phyloP scores from a whole-genome alignment of 30 jellyfish, hydroid and myxozoan genomes.

The Sanderia malayensis region DNA sequence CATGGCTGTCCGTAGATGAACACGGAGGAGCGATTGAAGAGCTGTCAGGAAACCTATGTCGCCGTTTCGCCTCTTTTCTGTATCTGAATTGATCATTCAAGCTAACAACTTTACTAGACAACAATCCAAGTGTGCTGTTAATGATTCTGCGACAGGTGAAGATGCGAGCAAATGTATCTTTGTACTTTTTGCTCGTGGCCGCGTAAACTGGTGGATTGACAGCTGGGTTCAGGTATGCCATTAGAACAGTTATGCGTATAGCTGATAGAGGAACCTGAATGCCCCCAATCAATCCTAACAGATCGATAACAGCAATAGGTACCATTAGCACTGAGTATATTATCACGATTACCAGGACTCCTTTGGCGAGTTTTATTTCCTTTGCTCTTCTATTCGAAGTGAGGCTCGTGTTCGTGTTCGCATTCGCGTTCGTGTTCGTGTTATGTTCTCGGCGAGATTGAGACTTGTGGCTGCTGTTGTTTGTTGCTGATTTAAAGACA shows the following conservation, averaged over 20 bases:
- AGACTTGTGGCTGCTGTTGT: neutral
- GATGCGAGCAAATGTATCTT: constrained; percentile 24
- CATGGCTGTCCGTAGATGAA: neutral
- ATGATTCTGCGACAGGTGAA: constrained; percentile 3
- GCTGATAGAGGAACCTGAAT: constrained; percentile 9
- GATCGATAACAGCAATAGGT: constrained; percentile 36
- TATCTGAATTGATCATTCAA: neutral
- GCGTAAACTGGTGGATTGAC: constrained; percentile 55
- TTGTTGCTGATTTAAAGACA: constrained; percentile 18
- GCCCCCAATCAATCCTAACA: neutral
- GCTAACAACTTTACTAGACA: neutral
- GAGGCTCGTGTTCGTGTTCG: neutral
- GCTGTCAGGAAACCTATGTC: neutral
- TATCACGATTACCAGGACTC: constrained; percentile 8
- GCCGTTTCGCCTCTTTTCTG: neutral
- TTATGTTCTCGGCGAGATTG: too few relatives aligned
- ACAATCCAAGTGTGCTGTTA: neutral
- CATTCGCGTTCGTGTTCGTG: too few relatives aligned
- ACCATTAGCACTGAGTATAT: constrained; percentile 25
- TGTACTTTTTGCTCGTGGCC: constrained; percentile 20
- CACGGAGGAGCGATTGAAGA: neutral
- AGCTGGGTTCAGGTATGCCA: constrained; percentile 41
- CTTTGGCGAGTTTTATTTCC: constrained; percentile 31
- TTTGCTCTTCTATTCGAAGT: constrained; percentile 7
- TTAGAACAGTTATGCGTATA: constrained; percentile 11